Base-by-base conservation (phyloP, 2,113 vertebrate species). In the Pomatorhinus ruficollis region DNA sequence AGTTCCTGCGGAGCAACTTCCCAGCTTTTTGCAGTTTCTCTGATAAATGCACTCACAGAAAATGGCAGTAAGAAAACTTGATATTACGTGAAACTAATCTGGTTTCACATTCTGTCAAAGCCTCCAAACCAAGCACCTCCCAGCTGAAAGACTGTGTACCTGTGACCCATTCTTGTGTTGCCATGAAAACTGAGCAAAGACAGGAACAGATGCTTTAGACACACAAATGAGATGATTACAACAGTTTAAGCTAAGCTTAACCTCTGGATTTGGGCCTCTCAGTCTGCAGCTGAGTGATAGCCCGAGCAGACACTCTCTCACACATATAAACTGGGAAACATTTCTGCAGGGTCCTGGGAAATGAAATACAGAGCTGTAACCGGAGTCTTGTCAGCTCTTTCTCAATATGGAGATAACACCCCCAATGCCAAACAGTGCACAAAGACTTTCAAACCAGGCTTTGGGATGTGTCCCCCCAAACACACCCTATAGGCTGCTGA, bases 91-190 rank as follows among this genome's bases (percentile, higher is more conserved):
- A 93, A 94, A 95, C 57, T 64, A 83, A 92, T 86, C 37, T 53
- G n/a, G 61, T 93, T 95, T 97, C 65, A 47, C 40, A 22, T 82
- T 75, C 65, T 60, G 39, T 75, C 87, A 64, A 6, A 85, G 49
- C 15, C 52, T 87, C 65, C 74, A 95, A 63, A 87, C 30, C 60
- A 77, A 83, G 87, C 3, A 81, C 25, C 74, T 84, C 47, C 42
- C 60, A 66, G 56, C 52, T 68, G 87, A 87, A 84, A 91, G 65
- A 91, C 63, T 91, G 91, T 78, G 68, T 94, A 84, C 91, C 93
- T 94, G 83, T n/a, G 59, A 42, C 31, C 59, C 42, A 16, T n/a
- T 72, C 71, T 49, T 47, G 33, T 72, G 68, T 56, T 82, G 66
- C 54, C n/a, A 61, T 35, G 70, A 90, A 91, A 85, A 88, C 50